Percentiles rank a stretch among this genome's conserved stretches.
Conservation (phyloP, 2,113 vertebrate species). For the Ranitomeya variabilis region DNA sequence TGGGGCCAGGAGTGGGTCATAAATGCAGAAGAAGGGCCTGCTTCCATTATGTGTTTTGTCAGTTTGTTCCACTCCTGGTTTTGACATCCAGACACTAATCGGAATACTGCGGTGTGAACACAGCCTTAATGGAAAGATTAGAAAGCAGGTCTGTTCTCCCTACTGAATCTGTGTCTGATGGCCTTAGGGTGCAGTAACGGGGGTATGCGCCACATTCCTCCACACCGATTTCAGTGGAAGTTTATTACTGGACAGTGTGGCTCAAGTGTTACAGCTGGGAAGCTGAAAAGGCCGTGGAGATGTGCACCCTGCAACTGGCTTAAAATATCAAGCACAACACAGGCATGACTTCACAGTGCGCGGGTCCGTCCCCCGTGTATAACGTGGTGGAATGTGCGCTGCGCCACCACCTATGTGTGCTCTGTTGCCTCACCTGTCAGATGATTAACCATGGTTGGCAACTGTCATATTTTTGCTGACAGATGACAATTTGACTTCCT, state of each 20-base stretch:
- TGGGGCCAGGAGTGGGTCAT: too few species aligned
- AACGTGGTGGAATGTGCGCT: background rate
- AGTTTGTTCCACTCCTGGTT: too few species aligned
- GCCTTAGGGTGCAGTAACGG: background rate
- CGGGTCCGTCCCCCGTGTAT: background rate
- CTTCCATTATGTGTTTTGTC: too few species aligned
- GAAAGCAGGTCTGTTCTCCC: background rate
- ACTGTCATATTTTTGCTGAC: background rate
- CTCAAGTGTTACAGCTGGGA: background rate
- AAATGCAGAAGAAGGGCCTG: too few species aligned
- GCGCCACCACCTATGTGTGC: background rate
- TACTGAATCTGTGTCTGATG: background rate
- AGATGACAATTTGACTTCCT: constrained; percentile 21
- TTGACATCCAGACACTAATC: too few species aligned
- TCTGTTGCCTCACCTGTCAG: constrained; percentile 5
- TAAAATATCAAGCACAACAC: constrained; percentile 12
- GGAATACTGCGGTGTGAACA: too few species aligned
- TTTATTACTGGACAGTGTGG: background rate
- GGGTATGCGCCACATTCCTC: background rate
- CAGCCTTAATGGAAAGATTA: background rate
- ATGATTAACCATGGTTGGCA: background rate
- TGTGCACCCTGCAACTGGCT: background rate
- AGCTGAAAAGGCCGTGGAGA: background rate
- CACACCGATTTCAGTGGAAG: background rate
- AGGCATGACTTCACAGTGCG: background rate